These are phyloP conservation scores for Contarinia nasturtii DNA, from an alignment of 1,140 invertebrate species.

Conservation along the genomic window DNA sequence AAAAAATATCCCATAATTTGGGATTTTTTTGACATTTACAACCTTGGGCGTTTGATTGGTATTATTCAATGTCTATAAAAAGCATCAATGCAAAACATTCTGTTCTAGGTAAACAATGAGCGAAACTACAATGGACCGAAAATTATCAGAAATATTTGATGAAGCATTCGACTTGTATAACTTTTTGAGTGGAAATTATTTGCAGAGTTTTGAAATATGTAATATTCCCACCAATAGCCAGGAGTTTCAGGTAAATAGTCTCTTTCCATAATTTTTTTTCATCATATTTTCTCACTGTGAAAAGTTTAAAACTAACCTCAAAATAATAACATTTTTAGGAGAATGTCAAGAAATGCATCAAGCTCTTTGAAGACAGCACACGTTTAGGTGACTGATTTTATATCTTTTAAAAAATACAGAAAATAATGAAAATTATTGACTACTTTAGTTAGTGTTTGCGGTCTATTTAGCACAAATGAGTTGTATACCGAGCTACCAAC, in stretches of 20 bases:
- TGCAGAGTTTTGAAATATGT: slow-evolving; percentile 30
- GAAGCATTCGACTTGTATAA: slow-evolving; percentile 36
- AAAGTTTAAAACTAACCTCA: slow-evolving; percentile 4
- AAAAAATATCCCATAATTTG: too few relatives aligned
- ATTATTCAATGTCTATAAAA: too few relatives aligned
- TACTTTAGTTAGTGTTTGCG: slow-evolving; percentile 54
- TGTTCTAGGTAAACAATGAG: too few relatives aligned
- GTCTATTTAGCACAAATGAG: slow-evolving; percentile 79
- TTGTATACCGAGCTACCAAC: slow-evolving; percentile 69
- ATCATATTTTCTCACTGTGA: slow-evolving; percentile 4
- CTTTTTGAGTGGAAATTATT: too few relatives aligned
- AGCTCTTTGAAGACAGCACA: slow-evolving; percentile 56
- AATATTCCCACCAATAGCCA: slow-evolving; percentile 36
- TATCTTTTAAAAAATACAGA: too few relatives aligned
- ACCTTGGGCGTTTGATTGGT: too few relatives aligned
- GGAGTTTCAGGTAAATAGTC: slow-evolving; percentile 34
- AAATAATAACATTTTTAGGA: slow-evolving; percentile 26
- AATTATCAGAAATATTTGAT: slow-evolving; percentile 31
- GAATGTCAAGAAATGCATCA: slow-evolving; percentile 46
- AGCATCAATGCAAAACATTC: too few relatives aligned
- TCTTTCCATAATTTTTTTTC: slow-evolving; percentile 1
- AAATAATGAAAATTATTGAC: too few relatives aligned
- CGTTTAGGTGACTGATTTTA: too few relatives aligned
- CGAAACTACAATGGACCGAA: slow-evolving; percentile 9
- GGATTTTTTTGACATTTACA: too few relatives aligned